Percentiles rank a stretch among this genome's conserved stretches.
These are phyloP conservation scores for Girardia tigrina DNA, from an alignment of 2,888 invertebrate genomes.

Conservation along the genomic window DNA sequence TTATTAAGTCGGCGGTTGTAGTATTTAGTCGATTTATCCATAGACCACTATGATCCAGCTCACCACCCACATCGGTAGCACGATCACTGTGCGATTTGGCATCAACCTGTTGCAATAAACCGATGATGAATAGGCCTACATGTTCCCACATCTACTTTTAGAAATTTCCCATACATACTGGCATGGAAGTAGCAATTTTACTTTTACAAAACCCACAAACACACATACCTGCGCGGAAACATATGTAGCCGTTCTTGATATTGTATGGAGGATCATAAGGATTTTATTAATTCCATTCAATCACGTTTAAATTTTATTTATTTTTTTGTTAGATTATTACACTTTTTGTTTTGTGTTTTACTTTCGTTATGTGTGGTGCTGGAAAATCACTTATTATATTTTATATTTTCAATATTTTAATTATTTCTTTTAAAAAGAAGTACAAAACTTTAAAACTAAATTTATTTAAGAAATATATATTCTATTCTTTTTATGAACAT, in stretches of 20 bases:
- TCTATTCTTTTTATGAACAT: no score
- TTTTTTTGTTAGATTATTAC: no score
- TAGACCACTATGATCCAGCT: background rate
- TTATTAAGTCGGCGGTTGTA: background rate
- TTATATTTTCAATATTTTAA: background rate
- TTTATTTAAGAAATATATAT: no score
- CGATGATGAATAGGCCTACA: background rate
- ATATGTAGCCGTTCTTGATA: background rate
- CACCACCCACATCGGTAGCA: background rate
- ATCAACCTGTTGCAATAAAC: background rate
- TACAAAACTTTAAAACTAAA: no score
- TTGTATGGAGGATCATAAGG: background rate
- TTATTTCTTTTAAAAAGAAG: no score
- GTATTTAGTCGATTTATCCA: background rate
- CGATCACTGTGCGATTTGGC: background rate
- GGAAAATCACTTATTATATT: background rate
- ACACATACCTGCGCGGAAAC: background rate
- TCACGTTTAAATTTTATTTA: background rate
- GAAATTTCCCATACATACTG: background rate
- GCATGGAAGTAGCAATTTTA: background rate
- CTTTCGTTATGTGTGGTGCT: no score
- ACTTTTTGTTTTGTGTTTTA: no score
- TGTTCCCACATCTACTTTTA: background rate
- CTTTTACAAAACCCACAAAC: background rate
- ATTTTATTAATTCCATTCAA: background rate